phyloP scores from a whole-genome alignment of 2,888 invertebrate species.

The Protula sp. region DNA sequence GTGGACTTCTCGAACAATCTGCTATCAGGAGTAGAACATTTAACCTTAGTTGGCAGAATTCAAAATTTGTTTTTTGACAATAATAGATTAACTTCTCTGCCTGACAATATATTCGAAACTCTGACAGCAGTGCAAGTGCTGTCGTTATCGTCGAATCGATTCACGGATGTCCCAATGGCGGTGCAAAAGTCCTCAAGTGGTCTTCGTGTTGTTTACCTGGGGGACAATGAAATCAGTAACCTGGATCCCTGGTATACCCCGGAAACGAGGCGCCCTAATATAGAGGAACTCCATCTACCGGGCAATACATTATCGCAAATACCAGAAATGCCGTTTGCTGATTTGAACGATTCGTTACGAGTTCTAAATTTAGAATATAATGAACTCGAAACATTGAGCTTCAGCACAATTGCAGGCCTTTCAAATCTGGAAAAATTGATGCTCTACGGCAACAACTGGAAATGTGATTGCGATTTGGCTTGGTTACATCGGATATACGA shows the following conservation, averaged over 20 bases:
- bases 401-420: background rate
- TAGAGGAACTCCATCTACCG: background rate
- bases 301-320: background rate
- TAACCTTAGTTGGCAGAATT: background rate
- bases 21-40: background rate
- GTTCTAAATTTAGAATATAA: background rate
- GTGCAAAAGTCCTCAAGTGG: background rate
- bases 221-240: background rate
- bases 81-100: background rate
- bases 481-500: background rate
- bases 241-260: background rate
- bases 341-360: background rate
- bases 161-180: background rate
- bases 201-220: background rate
- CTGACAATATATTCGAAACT: background rate
- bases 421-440: background rate
- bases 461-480: background rate
- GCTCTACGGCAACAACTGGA: background rate
- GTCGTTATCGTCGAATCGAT: background rate
- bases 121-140: background rate
- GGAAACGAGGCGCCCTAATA: background rate
- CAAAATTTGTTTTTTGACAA: background rate
- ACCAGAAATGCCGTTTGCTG: background rate
- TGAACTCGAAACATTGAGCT: background rate
- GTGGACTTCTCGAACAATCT: background rate